Conservation (phyloP, 1,140 invertebrate species). For the Odontomachus brunneus region DNA sequence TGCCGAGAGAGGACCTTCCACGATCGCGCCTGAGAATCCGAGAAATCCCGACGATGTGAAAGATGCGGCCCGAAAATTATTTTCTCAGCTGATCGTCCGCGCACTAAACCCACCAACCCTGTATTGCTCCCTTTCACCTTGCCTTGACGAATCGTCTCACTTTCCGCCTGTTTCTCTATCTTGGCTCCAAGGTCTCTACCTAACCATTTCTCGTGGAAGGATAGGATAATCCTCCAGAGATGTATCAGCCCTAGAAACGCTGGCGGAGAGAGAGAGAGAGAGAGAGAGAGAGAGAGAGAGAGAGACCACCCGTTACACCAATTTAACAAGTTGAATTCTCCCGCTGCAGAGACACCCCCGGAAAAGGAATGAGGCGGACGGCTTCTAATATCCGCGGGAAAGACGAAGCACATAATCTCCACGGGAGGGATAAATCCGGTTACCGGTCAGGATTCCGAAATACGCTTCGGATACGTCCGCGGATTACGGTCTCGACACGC, state of each 20-base stretch:
- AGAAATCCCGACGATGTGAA: slow-evolving; percentile 25
- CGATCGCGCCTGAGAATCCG: background rate
- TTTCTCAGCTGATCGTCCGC: slow-evolving; percentile 56
- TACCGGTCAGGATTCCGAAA: slow-evolving; percentile 68
- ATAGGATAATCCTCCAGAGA: slow-evolving; percentile 72
- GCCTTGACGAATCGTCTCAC: slow-evolving; percentile 23
- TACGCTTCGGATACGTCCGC: slow-evolving; percentile 54
- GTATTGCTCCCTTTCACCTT: slow-evolving; percentile 9
- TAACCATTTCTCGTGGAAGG: slow-evolving; percentile 66
- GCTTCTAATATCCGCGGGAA: slow-evolving; percentile 71
- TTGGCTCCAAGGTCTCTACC: slow-evolving; percentile 29
- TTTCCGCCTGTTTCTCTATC: slow-evolving; percentile 40
- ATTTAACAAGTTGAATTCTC: slow-evolving; percentile 69
- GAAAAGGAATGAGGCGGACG: slow-evolving; percentile 61
- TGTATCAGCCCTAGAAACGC: slow-evolving; percentile 63
- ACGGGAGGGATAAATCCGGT: slow-evolving; percentile 63
- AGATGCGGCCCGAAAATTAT: slow-evolving; percentile 59
- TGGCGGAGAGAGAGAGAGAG: slow-evolving; percentile 9
- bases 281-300: too few species aligned
- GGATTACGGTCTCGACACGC: slow-evolving; percentile 22
- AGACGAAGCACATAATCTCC: slow-evolving; percentile 72
- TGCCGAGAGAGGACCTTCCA: slow-evolving; percentile 15
- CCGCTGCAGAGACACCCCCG: slow-evolving; percentile 9
- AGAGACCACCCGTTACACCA: slow-evolving; percentile 64
- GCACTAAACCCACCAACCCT: background rate